Percentiles rank a stretch among this genome's conserved stretches.
Evolutionary conservation across 2,797 vertebrate genomes (phyloP).

Genomic region (Halcyon leucocephala): DNA sequence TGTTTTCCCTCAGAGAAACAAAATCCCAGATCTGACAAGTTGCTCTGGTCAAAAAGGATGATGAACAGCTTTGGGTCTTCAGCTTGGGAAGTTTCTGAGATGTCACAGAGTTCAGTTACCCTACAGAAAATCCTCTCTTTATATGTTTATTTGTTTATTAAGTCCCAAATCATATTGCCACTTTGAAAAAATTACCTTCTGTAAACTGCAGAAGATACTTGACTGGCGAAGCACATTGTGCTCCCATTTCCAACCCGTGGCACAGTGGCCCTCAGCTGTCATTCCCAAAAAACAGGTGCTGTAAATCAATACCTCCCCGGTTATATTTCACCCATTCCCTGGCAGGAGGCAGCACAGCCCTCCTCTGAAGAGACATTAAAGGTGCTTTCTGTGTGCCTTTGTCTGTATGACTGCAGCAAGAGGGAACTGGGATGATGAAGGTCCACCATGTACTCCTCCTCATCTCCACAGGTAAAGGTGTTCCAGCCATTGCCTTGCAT

Average conservation of each 20-base stretch:
- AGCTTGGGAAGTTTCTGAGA: not conserved
- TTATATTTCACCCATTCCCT: not conserved
- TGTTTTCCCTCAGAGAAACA: not conserved
- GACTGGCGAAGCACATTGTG: not conserved
- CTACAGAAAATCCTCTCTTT: not conserved
- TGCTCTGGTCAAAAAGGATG: not conserved
- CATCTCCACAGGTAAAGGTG: slow-evolving; percentile 66
- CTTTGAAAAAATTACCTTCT: not conserved
- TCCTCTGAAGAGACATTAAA: not conserved
- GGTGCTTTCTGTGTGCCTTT: not conserved
- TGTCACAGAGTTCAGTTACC: not conserved
- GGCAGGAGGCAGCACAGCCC: not conserved
- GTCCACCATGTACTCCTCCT: not conserved
- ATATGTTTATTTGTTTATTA: not conserved
- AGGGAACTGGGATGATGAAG: slow-evolving; percentile 35
- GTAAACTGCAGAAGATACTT: not conserved
- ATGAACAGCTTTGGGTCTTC: not conserved
- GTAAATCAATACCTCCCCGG: slow-evolving; percentile 51
- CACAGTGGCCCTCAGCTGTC: slow-evolving; percentile 75
- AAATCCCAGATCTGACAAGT: not conserved
- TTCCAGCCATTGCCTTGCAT: not conserved
- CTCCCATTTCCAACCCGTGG: not conserved
- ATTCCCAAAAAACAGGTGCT: slow-evolving; percentile 74
- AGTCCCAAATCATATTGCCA: not conserved
- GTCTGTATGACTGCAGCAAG: not conserved